phyloP scores from a whole-genome alignment of 2,113 vertebrate genomes.

The Opisthocomus hoazin region DNA sequence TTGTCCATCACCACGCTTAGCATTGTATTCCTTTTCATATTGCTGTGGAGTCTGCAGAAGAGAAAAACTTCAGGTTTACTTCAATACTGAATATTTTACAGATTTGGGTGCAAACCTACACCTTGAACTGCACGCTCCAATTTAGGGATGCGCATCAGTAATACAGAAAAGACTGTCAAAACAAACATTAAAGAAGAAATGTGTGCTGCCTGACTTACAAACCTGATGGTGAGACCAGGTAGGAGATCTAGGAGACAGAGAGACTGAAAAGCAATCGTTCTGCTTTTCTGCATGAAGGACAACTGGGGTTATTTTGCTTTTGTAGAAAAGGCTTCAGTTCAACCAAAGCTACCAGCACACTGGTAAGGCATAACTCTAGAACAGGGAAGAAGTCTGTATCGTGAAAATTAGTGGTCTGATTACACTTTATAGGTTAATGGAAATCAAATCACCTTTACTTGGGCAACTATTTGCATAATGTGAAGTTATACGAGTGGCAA shows the following conservation, averaged over 20 bases:
- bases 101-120: background rate
- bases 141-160: background rate
- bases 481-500: background rate
- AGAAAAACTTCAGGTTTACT: background rate
- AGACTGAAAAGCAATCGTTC: background rate
- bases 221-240: background rate
- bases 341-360: background rate
- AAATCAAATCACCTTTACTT: background rate
- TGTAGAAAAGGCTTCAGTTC: background rate
- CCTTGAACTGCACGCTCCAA: background rate
- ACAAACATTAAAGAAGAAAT: background rate
- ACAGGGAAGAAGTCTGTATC: background rate
- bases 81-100: background rate
- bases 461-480: background rate
- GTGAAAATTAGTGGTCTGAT: background rate
- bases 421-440: background rate
- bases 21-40: conserved; percentile 92
- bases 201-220: background rate
- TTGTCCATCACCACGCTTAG: conserved; percentile 87
- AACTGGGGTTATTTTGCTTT: background rate
- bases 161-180: background rate
- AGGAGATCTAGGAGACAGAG: background rate
- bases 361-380: background rate
- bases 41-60: conserved; percentile 89
- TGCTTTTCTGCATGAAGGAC: background rate